These are phyloP conservation scores for Osmerus mordax DNA, from an alignment of 2,113 vertebrate genomes.

Conservation along the genomic window DNA sequence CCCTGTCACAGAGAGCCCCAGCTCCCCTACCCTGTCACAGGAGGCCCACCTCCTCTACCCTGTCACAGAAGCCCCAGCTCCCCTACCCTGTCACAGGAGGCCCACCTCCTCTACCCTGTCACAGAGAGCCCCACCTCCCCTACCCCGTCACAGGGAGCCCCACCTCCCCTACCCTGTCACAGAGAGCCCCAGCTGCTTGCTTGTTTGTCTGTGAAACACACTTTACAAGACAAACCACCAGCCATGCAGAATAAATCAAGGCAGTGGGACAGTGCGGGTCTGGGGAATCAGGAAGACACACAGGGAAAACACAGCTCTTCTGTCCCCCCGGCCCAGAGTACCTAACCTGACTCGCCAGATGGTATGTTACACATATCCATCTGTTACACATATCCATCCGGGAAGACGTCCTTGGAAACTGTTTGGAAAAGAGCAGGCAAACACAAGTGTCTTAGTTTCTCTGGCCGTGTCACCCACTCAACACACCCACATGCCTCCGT, in stretches of 20 bases:
- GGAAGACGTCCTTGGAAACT: no score
- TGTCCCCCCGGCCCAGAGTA: neutral
- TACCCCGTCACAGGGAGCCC: no score
- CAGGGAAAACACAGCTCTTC: neutral
- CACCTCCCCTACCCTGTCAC: neutral
- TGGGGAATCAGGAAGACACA: neutral
- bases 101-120: no score
- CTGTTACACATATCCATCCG: no score
- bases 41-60: no score
- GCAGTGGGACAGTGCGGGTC: conserved; percentile 9
- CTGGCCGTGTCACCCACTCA: no score
- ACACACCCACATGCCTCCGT: neutral
- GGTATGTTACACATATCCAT: no score
- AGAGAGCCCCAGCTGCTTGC: conserved; percentile 28
- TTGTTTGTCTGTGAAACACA: conserved; percentile 35
- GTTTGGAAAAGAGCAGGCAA: no score
- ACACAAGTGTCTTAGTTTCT: no score
- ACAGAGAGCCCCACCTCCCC: conserved; percentile 6
- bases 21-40: no score
- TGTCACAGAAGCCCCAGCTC: neutral
- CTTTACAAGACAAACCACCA: conserved; percentile 35
- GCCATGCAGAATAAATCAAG: conserved; percentile 25
- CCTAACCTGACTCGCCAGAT: neutral
- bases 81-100: no score
- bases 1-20: conserved; percentile 13